These are phyloP conservation scores for Lasioglossum malachurum DNA, from an alignment of 2,888 invertebrate species.

Conservation along the genomic window DNA sequence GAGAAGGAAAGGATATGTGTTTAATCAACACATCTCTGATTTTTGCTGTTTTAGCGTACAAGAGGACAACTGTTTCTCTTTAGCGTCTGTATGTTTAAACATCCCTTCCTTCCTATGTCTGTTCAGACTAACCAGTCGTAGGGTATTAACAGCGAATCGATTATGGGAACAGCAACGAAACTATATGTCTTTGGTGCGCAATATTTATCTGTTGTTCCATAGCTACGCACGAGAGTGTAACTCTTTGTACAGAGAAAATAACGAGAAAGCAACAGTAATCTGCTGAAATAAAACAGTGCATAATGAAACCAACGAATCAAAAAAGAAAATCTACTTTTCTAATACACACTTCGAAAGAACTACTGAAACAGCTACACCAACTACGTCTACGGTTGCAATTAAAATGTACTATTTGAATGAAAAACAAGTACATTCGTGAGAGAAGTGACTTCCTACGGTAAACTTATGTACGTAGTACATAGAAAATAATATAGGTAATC, in stretches of 20 bases:
- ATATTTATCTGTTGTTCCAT: constrained; percentile 8
- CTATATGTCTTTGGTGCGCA: constrained; percentile 37
- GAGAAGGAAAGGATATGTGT: constrained; percentile 88
- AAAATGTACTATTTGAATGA: background rate
- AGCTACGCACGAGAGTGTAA: constrained; percentile 10
- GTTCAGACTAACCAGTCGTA: constrained; percentile 68
- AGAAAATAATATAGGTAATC: background rate
- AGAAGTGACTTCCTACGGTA: background rate
- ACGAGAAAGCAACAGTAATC: constrained; percentile 16
- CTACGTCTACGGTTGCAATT: background rate
- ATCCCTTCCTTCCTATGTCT: constrained; percentile 86
- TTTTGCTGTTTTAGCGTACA: constrained; percentile 76
- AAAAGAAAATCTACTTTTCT: background rate
- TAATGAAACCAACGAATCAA: constrained; percentile 12
- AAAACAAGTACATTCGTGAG: background rate
- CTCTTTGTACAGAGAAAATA: constrained; percentile 3
- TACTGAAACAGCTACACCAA: background rate
- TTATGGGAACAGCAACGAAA: constrained; percentile 75
- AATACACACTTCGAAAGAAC: background rate
- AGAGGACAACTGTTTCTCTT: constrained; percentile 75
- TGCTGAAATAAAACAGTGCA: constrained; percentile 45
- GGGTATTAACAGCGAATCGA: constrained; percentile 52
- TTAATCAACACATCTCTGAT: constrained; percentile 80
- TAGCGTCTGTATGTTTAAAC: constrained; percentile 77
- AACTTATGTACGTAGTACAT: background rate